These are phyloP conservation scores for Scolopax rusticola DNA, from an alignment of 2,797 vertebrate genomes.

Conservation along the genomic window DNA sequence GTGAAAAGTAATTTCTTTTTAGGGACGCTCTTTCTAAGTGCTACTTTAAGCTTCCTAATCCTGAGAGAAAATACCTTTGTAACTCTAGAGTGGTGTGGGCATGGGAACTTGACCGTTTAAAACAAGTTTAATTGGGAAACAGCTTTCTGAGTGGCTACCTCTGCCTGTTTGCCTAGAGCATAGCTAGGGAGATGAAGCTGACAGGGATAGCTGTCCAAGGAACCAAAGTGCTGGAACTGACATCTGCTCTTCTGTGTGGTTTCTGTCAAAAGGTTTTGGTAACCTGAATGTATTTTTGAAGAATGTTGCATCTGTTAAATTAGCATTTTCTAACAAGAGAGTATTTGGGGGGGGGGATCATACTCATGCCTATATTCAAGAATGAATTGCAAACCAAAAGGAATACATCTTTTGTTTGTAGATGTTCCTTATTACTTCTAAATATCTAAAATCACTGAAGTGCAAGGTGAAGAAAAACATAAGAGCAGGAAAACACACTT, in stretches of 20 bases:
- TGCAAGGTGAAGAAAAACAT: not conserved
- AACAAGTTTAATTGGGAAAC: not conserved
- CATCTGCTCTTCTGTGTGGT: not conserved
- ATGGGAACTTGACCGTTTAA: not conserved
- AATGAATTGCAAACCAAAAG: not conserved
- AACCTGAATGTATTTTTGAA: not conserved
- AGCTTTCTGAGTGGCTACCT: not conserved
- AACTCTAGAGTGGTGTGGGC: not conserved
- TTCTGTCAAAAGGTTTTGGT: not conserved
- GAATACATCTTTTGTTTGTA: not conserved
- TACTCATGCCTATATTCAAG: not conserved
- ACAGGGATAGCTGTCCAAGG: not conserved
- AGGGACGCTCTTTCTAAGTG: rapidly evolving
- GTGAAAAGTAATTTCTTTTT: not conserved
- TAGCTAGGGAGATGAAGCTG: not conserved
- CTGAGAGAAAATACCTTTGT: not conserved
- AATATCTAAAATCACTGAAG: not conserved
- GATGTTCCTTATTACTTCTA: not conserved
- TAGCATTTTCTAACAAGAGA: not conserved
- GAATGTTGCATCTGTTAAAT: not conserved
- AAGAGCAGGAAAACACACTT: not conserved
- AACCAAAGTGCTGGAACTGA: not conserved
- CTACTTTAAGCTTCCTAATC: not conserved
- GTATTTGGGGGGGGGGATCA: not conserved
- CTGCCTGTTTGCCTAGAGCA: not conserved